phyloP scores from a whole-genome alignment of 2,113 vertebrate genomes.

The Gobio gobio region DNA sequence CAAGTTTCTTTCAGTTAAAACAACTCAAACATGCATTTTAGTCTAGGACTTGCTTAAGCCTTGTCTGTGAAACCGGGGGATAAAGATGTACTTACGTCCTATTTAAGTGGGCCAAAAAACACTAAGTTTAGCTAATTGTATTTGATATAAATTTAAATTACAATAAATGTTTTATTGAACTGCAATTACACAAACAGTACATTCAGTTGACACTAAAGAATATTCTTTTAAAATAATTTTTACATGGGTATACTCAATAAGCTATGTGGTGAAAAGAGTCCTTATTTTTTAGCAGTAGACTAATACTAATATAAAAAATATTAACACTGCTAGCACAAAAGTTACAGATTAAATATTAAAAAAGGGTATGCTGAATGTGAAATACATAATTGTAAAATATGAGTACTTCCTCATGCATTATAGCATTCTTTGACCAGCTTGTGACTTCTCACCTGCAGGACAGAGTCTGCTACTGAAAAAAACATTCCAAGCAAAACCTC shows the following conservation, averaged over 20 bases:
- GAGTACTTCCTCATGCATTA: not conserved
- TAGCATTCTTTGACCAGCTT: not conserved
- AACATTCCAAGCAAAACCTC: conserved; percentile 66
- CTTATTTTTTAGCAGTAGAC: not conserved
- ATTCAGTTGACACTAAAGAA: no score
- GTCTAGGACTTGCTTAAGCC: no score
- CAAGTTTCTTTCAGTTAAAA: no score
- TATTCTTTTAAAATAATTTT: not conserved
- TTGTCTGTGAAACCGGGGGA: no score
- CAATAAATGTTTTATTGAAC: no score
- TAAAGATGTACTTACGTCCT: not conserved
- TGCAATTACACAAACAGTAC: no score
- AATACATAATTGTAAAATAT: not conserved
- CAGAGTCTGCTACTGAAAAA: conserved; percentile 56
- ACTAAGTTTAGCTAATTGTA: not conserved
- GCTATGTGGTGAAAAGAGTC: not conserved
- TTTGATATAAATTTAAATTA: no score
- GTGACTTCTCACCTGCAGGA: conserved; percentile 70
- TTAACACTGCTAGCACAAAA: not conserved
- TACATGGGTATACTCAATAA: not conserved
- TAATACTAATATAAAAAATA: not conserved
- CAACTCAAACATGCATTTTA: no score
- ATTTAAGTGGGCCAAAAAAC: not conserved
- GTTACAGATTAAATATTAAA: not conserved
- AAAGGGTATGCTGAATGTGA: not conserved